Evolutionary conservation across 2,888 invertebrate species (phyloP), one percentile per base, ranked within the genome.

Genomic region (Papilio gigon): DNA sequence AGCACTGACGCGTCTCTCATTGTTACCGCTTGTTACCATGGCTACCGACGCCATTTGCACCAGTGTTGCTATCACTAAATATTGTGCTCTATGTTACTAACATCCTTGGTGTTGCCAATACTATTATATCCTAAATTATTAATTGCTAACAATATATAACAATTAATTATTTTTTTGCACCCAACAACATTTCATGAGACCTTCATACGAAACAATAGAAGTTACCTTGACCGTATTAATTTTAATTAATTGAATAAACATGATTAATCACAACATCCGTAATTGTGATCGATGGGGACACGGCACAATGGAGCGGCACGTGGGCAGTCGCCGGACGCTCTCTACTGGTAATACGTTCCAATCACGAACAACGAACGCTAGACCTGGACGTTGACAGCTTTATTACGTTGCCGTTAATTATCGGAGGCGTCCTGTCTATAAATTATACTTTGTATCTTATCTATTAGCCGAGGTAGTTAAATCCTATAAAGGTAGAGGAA

Each of bases 191-290:
- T 35, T 33, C 56, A 27, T 50, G 61, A 67, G 68, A 66, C 71
- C 68, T 68, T 68, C 44, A 30, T 35, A 63, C 40, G 37, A 70
- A 70, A 73, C 72, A 73, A 73, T 72, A 68, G 71, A 74, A 76
- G 73, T 82, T 79, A 84, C 87, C 87, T 86, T 87, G 88, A 76
- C 78, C 80, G 78, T 79, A 84, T 84, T 84, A 80, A 81, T 87
- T 85, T 85, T 87, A 86, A 88, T 88, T 88, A 85, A 85, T 84
- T 65, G 69, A 69, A 85, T 86, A 86, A 86, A 86, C 85, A 87
- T 84, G 86, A 86, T 87, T 83, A 86, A 85, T 83, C 80, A 82
- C 84, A 74, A 88, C 86, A 88, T 88, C 88, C 89, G 90, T 85
- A 88, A 89, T 85, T 84, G 83, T 90, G 90, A 90, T 90, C 83